Base-by-base conservation (phyloP, 2,888 invertebrate genomes). In the Lasius fuliginosus region DNA sequence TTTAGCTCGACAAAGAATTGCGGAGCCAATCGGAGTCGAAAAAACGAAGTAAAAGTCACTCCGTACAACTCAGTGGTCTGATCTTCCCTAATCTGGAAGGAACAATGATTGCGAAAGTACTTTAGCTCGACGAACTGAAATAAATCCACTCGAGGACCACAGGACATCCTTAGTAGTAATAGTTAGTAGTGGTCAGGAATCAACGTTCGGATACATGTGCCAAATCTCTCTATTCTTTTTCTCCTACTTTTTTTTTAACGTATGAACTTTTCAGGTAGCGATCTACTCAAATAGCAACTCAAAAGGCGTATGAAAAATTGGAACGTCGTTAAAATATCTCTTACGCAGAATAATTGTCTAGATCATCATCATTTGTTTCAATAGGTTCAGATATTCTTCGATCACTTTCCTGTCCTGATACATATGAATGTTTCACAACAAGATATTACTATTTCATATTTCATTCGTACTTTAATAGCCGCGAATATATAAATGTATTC, bases 101-200 rank as follows among this genome's bases (percentile, higher is more conserved):
- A 46, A 60, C 23, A 60, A 60, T 60, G 23, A 56, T 60, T 49
- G 18, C 9, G 36, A 62, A 53, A 69, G 33, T 30, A 49, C 23
- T 27, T 46, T 71, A 60, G 46, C 27, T 60, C 11, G 33, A 11
- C 69, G 23, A 42, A 60, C 15, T 79, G 36, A 60, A 71, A 68
- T 64, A 71, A 84, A 83, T 69, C 40, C 84, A 77, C 87, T 69
- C 86, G 88, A 86, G 89, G 89, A 89, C 89, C 89, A 89, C 11
- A 62, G 81, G 18, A 4, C 67, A 75, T 42, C 68, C 82, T 69
- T 69, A 53, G n/a, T 23, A 23, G 4, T 65, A 53, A 60, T 56
- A 75, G 6, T 23, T 60, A 76, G 3, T 40, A 67, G 12, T 53
- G 58, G 3, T 79, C 69, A 75, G 64, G 74, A 49, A 30, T 40